Conservation (phyloP, 2,113 vertebrate genomes). For the Felis chaus region DNA sequence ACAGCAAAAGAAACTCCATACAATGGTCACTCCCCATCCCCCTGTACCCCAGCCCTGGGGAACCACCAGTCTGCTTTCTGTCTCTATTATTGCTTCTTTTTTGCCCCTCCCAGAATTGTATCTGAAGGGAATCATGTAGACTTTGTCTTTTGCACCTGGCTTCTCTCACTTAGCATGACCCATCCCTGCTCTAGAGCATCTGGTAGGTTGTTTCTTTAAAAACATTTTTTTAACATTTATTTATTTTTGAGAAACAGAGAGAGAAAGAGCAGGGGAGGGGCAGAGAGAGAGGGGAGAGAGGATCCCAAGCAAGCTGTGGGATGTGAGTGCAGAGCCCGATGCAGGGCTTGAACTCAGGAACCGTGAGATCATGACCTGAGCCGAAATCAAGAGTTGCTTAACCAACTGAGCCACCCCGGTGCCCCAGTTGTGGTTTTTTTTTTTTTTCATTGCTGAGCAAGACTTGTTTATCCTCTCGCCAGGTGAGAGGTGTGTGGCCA, state of each 20-base stretch:
- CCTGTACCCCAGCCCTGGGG: neutral
- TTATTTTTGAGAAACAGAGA: no score
- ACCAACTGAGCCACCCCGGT: no score
- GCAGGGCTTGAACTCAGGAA: no score
- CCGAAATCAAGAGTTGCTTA: no score
- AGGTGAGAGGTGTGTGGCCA: neutral
- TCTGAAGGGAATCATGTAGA: neutral
- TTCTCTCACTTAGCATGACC: neutral
- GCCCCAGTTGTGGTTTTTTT: no score
- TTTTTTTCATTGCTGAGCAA: neutral
- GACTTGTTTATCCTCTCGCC: rapidly evolving
- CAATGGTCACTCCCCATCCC: neutral
- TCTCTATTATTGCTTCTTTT: neutral
- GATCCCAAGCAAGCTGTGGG: no score
- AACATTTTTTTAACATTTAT: no score
- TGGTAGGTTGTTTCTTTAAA: neutral
- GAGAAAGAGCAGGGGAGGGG: no score
- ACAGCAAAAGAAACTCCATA: neutral
- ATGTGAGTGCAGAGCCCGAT: no score
- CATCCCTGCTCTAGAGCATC: neutral
- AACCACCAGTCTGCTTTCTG: neutral
- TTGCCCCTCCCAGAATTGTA: neutral
- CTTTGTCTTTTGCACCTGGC: neutral
- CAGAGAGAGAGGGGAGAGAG: no score
- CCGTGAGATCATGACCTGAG: no score